Evolutionary conservation across 92 coral and sea anemone genomes (phyloP).

Genomic region (Actinostola sp.): DNA sequence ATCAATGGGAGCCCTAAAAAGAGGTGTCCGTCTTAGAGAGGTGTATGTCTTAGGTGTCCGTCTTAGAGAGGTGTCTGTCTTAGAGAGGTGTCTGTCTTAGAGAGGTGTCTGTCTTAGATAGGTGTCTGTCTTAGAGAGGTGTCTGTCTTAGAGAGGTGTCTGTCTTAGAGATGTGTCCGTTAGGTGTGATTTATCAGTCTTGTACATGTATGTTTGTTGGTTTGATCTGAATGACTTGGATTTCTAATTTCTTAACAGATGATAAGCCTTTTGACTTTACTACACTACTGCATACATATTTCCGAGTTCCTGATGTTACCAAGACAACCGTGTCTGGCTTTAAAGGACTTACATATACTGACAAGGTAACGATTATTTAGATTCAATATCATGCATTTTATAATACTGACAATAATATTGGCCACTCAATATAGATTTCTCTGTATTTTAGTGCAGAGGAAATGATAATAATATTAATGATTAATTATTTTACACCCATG

Average conservation of each 20-base stretch:
- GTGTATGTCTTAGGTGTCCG: too few species aligned
- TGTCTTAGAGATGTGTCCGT: too few species aligned
- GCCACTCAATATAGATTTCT: background rate
- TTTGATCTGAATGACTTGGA: background rate
- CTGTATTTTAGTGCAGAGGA: background rate
- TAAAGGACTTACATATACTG: slow-evolving; percentile 67
- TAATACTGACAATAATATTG: too few species aligned
- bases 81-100: too few species aligned
- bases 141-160: too few species aligned
- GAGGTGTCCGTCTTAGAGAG: too few species aligned
- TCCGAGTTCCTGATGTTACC: slow-evolving; percentile 77
- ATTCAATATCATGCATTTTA: background rate
- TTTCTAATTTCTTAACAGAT: slow-evolving; percentile 39
- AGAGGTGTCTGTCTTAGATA: too few species aligned
- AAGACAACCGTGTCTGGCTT: slow-evolving; percentile 77
- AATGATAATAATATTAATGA: too few species aligned
- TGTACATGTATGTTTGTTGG: background rate
- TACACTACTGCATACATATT: slow-evolving; percentile 89
- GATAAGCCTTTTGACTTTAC: slow-evolving; percentile 86
- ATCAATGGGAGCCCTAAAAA: too few species aligned
- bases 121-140: too few species aligned
- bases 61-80: too few species aligned
- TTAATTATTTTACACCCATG: too few species aligned
- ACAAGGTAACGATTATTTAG: slow-evolving; percentile 62
- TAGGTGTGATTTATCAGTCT: background rate